Conservation (phyloP, 53 echinoderm and acorn worm species). For the Crossaster papposus region DNA sequence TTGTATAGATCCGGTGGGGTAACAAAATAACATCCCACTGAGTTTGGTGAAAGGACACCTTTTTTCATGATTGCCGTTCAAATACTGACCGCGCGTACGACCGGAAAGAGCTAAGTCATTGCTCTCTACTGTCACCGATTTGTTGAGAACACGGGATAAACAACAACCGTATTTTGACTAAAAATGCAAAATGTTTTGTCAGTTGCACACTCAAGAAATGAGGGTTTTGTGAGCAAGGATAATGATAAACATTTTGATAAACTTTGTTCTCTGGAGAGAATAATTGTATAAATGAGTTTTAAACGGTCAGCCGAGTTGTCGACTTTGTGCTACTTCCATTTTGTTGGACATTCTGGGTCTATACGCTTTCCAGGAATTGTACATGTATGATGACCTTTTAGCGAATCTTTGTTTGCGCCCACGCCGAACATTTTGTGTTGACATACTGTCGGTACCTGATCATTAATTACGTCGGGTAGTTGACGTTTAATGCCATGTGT, state of each 20-base stretch:
- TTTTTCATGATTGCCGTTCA: neutral
- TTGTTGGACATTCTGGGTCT: neutral
- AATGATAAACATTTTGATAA: too few relatives aligned
- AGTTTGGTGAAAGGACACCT: neutral
- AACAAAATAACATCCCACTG: neutral
- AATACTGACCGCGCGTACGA: too few relatives aligned
- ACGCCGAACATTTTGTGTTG: neutral
- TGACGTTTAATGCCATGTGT: neutral
- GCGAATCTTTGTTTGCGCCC: neutral
- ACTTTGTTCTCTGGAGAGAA: too few relatives aligned
- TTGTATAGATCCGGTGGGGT: neutral
- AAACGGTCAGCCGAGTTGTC: neutral
- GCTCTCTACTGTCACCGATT: too few relatives aligned
- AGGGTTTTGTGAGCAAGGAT: too few relatives aligned
- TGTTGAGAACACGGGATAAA: too few relatives aligned
- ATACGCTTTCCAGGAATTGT: neutral
- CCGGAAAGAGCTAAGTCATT: too few relatives aligned
- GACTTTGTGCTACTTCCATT: neutral
- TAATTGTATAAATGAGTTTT: too few relatives aligned
- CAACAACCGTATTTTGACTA: too few relatives aligned
- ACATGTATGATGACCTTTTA: neutral
- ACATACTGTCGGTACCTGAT: neutral
- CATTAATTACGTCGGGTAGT: neutral
- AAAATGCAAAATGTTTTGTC: too few relatives aligned
- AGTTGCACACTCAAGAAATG: too few relatives aligned